phyloP scores from a whole-genome alignment of 2,113 vertebrate genomes.

The Nipponia nippon region DNA sequence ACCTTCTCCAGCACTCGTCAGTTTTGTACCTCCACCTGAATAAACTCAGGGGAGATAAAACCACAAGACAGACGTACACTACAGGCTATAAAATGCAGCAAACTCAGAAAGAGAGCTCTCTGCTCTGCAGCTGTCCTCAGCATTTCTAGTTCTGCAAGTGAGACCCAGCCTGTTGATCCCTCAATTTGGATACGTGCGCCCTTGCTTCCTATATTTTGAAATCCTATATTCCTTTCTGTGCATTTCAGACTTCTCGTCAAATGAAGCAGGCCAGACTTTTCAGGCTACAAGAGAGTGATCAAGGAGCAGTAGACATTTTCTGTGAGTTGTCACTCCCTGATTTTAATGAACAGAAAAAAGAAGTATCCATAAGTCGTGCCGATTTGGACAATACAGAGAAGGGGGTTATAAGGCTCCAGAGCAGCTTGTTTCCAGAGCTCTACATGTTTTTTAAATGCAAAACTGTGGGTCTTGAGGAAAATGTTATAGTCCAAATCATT shows the following conservation, averaged over 20 bases:
- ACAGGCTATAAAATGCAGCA: not conserved
- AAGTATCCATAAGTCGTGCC: not conserved
- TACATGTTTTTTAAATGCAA: not conserved
- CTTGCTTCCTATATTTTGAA: not conserved
- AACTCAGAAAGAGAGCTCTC: not conserved
- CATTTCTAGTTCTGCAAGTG: not conserved
- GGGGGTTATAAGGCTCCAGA: not conserved
- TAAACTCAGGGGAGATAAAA: constrained; percentile 53
- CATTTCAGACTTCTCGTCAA: not conserved
- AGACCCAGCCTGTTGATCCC: not conserved
- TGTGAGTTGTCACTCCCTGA: not conserved
- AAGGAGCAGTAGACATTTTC: not conserved
- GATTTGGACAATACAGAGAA: not conserved
- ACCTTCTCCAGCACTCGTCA: constrained; percentile 63
- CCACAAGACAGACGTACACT: not conserved
- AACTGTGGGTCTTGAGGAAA: not conserved
- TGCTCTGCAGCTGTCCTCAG: not conserved
- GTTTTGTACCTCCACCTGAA: constrained; percentile 61
- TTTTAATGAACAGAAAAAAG: not conserved
- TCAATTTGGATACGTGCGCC: fast-evolving
- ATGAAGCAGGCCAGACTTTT: not conserved
- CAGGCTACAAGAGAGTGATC: not conserved
- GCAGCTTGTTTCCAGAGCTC: not conserved
- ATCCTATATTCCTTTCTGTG: not conserved
- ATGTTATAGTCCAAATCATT: not conserved